A percentile compares a stretch with the other conserved stretches of the same genome.
phyloP scores from a whole-genome alignment of 2,888 invertebrate genomes.

The Drosophila quinaria region DNA sequence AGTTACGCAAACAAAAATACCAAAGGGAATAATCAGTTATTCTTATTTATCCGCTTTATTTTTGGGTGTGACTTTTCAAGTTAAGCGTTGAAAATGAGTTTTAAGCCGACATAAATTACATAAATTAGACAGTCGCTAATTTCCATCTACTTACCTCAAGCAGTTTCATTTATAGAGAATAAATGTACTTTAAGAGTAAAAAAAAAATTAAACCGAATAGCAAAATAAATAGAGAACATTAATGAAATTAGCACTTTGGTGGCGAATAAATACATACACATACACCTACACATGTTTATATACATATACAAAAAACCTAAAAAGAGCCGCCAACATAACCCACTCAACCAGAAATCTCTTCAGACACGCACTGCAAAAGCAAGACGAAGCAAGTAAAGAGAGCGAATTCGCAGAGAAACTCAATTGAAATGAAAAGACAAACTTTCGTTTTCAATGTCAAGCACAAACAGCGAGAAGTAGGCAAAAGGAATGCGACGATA shows the following conservation, averaged over 20 bases:
- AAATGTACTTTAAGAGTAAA: not conserved
- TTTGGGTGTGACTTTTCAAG: too few relatives aligned
- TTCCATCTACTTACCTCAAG: not conserved
- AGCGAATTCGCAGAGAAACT: conserved; percentile 20
- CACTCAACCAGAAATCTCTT: conserved; percentile 30
- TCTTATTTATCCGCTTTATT: not conserved
- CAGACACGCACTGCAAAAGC: conserved; percentile 21
- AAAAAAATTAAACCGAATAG: not conserved
- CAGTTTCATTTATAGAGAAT: not conserved
- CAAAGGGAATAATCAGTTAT: too few relatives aligned
- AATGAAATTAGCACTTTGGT: not conserved
- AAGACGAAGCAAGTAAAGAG: conserved; percentile 13
- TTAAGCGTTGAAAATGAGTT: too few relatives aligned
- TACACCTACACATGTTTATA: too few relatives aligned
- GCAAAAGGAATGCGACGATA: conserved; percentile 22
- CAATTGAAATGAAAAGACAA: conserved; percentile 31
- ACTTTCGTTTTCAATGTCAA: conserved; percentile 73
- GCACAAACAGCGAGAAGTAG: conserved; percentile 30
- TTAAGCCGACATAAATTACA: too few relatives aligned
- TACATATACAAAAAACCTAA: too few relatives aligned
- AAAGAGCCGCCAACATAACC: conserved; percentile 9
- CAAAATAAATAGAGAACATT: not conserved
- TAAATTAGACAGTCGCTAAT: not conserved
- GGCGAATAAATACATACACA: not conserved
- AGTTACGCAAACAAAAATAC: too few relatives aligned